Base-by-base conservation (phyloP, 2,888 invertebrate species). In the Monoplex corrugatus region DNA sequence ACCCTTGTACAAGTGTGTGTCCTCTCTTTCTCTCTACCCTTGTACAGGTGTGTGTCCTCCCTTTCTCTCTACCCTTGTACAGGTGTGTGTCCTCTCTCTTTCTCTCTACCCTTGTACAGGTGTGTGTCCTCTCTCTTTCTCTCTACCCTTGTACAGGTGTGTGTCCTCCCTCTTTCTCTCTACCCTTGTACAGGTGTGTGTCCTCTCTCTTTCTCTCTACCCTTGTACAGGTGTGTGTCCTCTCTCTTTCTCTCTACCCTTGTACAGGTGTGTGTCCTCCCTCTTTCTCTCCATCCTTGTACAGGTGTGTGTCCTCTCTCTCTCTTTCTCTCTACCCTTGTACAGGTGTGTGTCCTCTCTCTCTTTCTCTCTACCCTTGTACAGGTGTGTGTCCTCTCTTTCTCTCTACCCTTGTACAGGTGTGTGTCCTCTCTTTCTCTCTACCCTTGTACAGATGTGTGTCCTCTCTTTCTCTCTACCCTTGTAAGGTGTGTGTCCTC, bases 61-160 rank as follows among this genome's bases (percentile, higher is more conserved):
- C n/a, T n/a, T n/a, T n/a, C n/a, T n/a, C n/a, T n/a, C n/a, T 0
- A 91, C 94, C 38, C 93, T 93, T 89, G 92, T 94, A 50, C 92
- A 91, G 89, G 92, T 92, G 72, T 32, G 23, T 68, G 68, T 68
- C n/a, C n/a, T n/a, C n/a, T n/a, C n/a, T n/a, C n/a, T n/a, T n/a
- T n/a, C n/a, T n/a, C n/a, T n/a, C n/a, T n/a, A n/a, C n/a, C n/a
- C n/a, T n/a, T n/a, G n/a, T n/a, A n/a, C n/a, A n/a, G n/a, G 68
- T 68, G 68, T 23, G 68, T 68, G 68, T n/a, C n/a, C n/a, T n/a
- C n/a, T n/a, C n/a, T n/a, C n/a, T n/a, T n/a, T n/a, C n/a, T n/a
- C n/a, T n/a, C n/a, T n/a, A n/a, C n/a, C n/a, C n/a, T n/a, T 68
- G 68, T 68, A 32, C 32, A 2, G 8, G 10, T 6, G 10, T 68